These are phyloP conservation scores for Melanerpes aurifrons DNA, from an alignment of 2,113 vertebrate genomes.

Conservation along the genomic window DNA sequence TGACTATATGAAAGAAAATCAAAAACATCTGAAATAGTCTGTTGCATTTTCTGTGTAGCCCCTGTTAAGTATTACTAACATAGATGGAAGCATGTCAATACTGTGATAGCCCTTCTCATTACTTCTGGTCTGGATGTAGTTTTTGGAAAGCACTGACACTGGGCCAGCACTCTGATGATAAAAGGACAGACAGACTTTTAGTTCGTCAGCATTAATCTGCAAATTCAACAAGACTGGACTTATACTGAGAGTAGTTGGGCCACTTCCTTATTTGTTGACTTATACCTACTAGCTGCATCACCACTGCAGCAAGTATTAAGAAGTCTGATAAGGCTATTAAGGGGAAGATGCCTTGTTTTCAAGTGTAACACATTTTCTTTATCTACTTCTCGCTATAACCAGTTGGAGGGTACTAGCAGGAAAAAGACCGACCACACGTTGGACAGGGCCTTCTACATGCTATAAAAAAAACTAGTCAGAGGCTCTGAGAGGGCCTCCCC, in stretches of 20 bases:
- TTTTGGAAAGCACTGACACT: not conserved
- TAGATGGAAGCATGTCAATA: not conserved
- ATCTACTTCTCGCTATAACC: too few relatives aligned
- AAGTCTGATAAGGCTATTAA: too few relatives aligned
- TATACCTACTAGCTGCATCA: not conserved
- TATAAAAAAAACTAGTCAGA: rapidly evolving
- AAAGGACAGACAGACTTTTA: not conserved
- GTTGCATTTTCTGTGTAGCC: not conserved
- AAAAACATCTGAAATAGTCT: not conserved
- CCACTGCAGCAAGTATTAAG: not conserved
- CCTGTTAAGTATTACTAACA: not conserved
- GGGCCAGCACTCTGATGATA: not conserved
- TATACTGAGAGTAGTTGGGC: not conserved
- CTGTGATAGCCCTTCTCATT: not conserved
- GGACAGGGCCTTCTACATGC: not conserved
- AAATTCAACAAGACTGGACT: not conserved
- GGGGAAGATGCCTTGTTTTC: too few relatives aligned
- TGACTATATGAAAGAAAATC: not conserved
- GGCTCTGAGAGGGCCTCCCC: too few relatives aligned
- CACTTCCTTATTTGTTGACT: not conserved
- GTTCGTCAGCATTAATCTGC: not conserved
- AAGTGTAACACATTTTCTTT: not conserved
- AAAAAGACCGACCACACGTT: not conserved
- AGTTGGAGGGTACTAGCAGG: not conserved
- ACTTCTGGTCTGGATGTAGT: not conserved